These are phyloP conservation scores for Leptogaster cylindrica DNA, from an alignment of 2,888 invertebrate species.

Conservation along the genomic window DNA sequence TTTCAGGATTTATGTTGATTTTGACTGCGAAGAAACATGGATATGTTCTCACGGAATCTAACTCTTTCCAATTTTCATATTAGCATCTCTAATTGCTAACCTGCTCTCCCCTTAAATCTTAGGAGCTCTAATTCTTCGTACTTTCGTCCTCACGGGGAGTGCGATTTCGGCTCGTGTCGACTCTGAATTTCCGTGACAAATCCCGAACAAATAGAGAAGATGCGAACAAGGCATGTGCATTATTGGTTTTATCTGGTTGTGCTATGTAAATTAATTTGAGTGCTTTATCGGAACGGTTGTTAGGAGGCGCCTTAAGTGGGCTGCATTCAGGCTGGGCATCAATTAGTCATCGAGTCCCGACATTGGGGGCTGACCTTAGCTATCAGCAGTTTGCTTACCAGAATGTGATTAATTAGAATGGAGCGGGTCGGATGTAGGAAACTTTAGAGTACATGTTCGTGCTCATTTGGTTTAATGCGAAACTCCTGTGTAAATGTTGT, in stretches of 20 bases:
- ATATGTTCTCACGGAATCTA: too few relatives aligned
- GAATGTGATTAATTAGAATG: constrained; percentile 38
- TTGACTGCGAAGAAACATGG: too few relatives aligned
- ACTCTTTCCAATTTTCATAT: too few relatives aligned
- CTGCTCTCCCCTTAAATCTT: too few relatives aligned
- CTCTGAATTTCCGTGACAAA: too few relatives aligned
- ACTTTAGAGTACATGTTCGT: background rate
- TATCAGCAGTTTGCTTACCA: constrained; percentile 29
- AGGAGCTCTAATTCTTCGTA: too few relatives aligned
- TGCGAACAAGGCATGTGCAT: background rate
- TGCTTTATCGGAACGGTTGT: constrained; percentile 28
- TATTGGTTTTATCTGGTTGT: constrained; percentile 19
- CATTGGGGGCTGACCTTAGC: constrained; percentile 22
- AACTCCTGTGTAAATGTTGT: constrained; percentile 30
- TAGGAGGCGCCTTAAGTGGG: constrained; percentile 23
- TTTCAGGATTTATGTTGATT: too few relatives aligned
- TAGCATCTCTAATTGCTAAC: too few relatives aligned
- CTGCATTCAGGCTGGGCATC: constrained; percentile 11
- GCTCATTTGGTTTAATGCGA: constrained; percentile 16
- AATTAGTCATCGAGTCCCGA: constrained; percentile 29
- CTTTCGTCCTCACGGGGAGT: too few relatives aligned
- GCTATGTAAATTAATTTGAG: constrained; percentile 32
- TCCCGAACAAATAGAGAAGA: too few relatives aligned
- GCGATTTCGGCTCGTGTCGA: too few relatives aligned
- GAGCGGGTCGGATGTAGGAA: constrained; percentile 9